A percentile compares a stretch with the other conserved stretches of the same genome.
phyloP scores from a whole-genome alignment of 1,140 invertebrate species.

The Plectrocnemia conspersa region DNA sequence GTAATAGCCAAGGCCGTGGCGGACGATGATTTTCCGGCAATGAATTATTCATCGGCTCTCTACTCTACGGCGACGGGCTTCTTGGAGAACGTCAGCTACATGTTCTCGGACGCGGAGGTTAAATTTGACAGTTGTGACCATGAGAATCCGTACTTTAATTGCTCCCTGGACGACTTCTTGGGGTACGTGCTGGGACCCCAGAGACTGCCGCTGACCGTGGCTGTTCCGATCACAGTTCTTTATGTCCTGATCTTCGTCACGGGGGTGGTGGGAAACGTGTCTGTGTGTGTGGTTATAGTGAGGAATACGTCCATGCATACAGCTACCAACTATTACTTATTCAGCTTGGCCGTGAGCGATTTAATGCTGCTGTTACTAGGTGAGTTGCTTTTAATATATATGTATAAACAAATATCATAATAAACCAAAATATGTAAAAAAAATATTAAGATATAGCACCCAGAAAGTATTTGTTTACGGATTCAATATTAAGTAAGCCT shows the following conservation, averaged over 20 bases:
- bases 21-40: not conserved
- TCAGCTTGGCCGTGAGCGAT: constrained; percentile 78
- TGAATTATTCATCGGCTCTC: not conserved
- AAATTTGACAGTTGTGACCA: constrained; percentile 17
- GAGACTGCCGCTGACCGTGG: constrained; percentile 46
- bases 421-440: not conserved
- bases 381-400: constrained; percentile 44
- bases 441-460: not conserved
- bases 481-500: not conserved
- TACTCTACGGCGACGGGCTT: not conserved
- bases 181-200: constrained; percentile 50
- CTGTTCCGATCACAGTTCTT: constrained; percentile 63
- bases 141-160: constrained; percentile 45
- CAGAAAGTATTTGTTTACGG: not conserved
- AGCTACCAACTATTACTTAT: constrained; percentile 89
- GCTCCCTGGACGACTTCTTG: constrained; percentile 49
- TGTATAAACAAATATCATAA: too few species aligned
- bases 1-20: too few species aligned
- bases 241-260: constrained; percentile 79
- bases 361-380: constrained; percentile 68
- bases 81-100: too few species aligned
- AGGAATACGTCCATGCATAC: constrained; percentile 78
- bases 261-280: constrained; percentile 81
- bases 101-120: not conserved
- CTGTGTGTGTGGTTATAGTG: constrained; percentile 85